Evolutionary conservation across 23 tunicate species (phyloP), one percentile per base, ranked within the genome.

Genomic region (Botrylloides violaceus): DNA sequence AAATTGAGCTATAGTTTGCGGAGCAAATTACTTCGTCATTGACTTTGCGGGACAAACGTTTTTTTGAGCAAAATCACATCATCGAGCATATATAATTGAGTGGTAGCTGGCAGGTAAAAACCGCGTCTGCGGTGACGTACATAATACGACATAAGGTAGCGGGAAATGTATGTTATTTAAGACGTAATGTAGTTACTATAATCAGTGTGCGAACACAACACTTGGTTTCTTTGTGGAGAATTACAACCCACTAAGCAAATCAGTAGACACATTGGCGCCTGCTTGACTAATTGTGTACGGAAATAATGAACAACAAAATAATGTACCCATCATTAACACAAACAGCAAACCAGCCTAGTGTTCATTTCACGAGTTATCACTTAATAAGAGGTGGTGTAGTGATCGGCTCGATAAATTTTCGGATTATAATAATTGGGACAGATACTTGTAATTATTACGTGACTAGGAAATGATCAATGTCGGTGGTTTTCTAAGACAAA

Each of bases 211-310:
- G 53, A 43, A 43, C 9, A 43, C 53, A 43, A 43, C 53, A 43
- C 53, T 43, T 43, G 53, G 53, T 60, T 29, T n/a, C 65, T 60
- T 60, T 23, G 53, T 43, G 53, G 15, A 15, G 53, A 43, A 43
- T 43, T 43, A 43, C 53, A 43, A 43, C 53, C 53, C 53, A 43
- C 53, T 43, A 43, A 43, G 53, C 53, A 43, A 43, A 68, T 1
- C 57, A 9, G 19, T 56, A 68, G 74, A 68, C 74, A 6, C 56
- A 24, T 43, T 18, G 74, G 74, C 74, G 74, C 74, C 74, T 39
- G 20, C 12, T 36, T 37, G 37, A 68, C 74, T 19, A 68, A 68
- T 68, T 68, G 74, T 68, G 37, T 68, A 68, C 74, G 37, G 58
- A 43, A 68, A 37, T 18, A 68, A 24, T 24, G 56, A 68, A 68